Percentiles rank a stretch among this genome's conserved stretches.
phyloP scores from a whole-genome alignment of 2,888 invertebrate genomes.

The Alsophila aescularia region DNA sequence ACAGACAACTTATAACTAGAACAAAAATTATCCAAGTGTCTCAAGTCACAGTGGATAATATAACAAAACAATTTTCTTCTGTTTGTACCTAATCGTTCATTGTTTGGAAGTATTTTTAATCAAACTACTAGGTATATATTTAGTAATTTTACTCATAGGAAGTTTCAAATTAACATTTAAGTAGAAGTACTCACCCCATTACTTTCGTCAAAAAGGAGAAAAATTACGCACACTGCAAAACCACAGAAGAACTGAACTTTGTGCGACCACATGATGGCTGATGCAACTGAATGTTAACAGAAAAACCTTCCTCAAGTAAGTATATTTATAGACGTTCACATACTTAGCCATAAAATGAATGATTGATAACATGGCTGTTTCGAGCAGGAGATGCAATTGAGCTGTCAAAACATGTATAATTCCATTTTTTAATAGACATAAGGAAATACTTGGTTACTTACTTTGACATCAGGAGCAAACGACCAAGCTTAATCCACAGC shows the following conservation, averaged over 20 bases:
- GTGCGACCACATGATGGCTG: constrained; percentile 45
- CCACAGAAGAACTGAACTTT: constrained; percentile 32
- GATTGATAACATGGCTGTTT: constrained; percentile 51
- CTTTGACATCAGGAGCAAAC: no score
- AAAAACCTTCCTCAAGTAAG: constrained; percentile 34
- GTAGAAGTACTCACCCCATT: constrained; percentile 49
- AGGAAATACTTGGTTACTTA: no score
- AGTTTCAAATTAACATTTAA: neutral
- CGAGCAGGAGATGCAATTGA: constrained; percentile 42
- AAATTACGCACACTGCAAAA: constrained; percentile 33
- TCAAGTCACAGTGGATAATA: no score
- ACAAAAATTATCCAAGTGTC: no score
- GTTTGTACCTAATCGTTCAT: no score
- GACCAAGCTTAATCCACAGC: no score
- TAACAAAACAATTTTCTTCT: no score
- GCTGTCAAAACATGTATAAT: constrained; percentile 20
- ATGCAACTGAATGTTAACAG: constrained; percentile 28
- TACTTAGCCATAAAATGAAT: constrained; percentile 45
- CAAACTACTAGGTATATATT: no score
- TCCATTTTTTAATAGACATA: constrained; percentile 9
- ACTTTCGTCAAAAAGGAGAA: constrained; percentile 28
- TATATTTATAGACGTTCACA: constrained; percentile 49
- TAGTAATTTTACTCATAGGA: no score
- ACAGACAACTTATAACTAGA: no score
- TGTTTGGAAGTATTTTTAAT: no score